phyloP scores from a whole-genome alignment of 1,140 invertebrate genomes.

The Neotoxoptera formosana region DNA sequence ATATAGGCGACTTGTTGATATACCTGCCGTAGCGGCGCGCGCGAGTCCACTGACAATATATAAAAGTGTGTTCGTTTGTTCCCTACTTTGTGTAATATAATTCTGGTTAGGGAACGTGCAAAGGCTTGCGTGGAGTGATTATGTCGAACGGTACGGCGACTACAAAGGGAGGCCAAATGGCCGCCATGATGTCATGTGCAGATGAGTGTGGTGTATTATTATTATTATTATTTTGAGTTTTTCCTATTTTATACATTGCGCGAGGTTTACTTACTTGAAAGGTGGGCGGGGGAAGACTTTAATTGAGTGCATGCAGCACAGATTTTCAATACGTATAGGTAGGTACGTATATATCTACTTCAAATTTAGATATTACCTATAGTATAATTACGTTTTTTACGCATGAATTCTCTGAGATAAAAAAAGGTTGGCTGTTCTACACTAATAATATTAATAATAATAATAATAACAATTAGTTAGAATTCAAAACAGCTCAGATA shows the following conservation, averaged over 20 bases:
- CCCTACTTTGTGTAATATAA: background rate
- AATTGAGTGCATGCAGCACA: background rate
- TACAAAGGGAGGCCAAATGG: background rate
- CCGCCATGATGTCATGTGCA: background rate
- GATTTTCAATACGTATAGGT: background rate
- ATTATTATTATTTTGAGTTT: background rate
- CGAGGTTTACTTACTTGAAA: background rate
- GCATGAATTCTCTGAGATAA: background rate
- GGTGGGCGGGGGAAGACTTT: background rate
- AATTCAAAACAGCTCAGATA: background rate
- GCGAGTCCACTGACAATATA: background rate
- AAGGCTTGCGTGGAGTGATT: background rate
- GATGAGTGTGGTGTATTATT: background rate
- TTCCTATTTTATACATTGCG: background rate
- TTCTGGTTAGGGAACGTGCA: background rate
- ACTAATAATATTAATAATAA: background rate
- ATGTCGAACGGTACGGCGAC: background rate
- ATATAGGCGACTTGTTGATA: slow-evolving; percentile 55
- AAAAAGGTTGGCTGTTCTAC: background rate
- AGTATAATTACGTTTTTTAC: background rate
- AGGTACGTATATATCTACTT: background rate
- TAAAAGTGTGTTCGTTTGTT: background rate
- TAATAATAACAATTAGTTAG: background rate
- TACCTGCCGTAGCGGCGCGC: background rate
- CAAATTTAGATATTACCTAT: background rate